Base-by-base conservation (phyloP, 2,797 vertebrate genomes). In the Gadopsis bispinosus region DNA sequence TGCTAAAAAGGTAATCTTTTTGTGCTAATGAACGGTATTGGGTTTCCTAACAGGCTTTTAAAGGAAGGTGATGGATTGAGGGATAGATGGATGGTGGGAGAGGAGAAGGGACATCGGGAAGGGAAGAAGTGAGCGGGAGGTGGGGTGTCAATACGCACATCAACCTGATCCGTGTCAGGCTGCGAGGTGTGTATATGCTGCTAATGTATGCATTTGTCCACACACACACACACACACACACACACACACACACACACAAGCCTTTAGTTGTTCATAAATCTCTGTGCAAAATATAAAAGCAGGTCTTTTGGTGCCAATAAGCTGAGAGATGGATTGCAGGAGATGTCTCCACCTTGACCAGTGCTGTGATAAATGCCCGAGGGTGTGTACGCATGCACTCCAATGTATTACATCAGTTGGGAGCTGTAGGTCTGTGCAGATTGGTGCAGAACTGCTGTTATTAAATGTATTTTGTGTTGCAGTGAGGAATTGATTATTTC, bases 11-110 rank as follows among this genome's bases (percentile, higher is more conserved):
- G 91, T 91, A 91, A 93, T 94, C 90, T 94, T 90, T 93, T 87
- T 81, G 84, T 87, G 90, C 90, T 93, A 93, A 95, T 93, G 93
- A 94, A 94, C 91, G 90, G 88, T 90, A 94, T 93, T 88, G 89
- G 87, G 89, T 94, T 92, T 92, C 91, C 91, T 94, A 94, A 93
- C 92, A 92, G 92, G 90, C 93, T 94, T 93, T 94, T 94, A 94
- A 92, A 91, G 87, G 86, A 85, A 87, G 59, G 87, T 93, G 92
- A 93, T 93, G 86, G 91, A 94, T 94, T 88, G 91, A 87, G 79
- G 83, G 88, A 72, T 84, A 61, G 91, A 89, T 82, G 87, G 87
- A 75, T 75, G 72, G 77, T 78, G 72, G 78, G 81, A 89, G 73
- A 72, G 67, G 83, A 74, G 83, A 75, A 43, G 58, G 85, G 77